Evolutionary conservation across 2,113 vertebrate species (phyloP).

Genomic region (Pedetes capensis): DNA sequence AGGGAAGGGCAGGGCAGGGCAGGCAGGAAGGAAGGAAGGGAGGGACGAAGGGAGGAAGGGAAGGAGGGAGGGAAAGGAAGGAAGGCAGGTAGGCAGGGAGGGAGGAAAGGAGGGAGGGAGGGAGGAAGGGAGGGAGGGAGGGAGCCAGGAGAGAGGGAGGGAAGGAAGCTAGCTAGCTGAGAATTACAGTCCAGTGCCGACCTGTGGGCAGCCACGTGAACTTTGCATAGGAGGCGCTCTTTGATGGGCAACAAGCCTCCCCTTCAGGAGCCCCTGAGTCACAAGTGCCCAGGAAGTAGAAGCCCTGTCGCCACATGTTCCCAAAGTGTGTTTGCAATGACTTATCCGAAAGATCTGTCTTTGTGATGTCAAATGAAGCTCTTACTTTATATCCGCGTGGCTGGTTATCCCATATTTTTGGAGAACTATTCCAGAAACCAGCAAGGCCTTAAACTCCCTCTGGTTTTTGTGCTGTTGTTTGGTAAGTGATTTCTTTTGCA

Average conservation of each 20-base stretch:
- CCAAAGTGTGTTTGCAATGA: not conserved
- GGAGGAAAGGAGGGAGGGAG: too few relatives aligned
- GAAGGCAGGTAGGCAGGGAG: too few relatives aligned
- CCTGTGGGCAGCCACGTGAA: rapidly evolving
- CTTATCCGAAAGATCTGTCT: not conserved
- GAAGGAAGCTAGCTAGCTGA: too few relatives aligned
- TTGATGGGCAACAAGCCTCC: too few relatives aligned
- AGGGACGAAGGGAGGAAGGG: too few relatives aligned
- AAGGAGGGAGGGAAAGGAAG: too few relatives aligned
- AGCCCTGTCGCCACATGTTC: rapidly evolving
- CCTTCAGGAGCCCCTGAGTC: rapidly evolving
- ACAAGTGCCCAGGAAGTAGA: not conserved
- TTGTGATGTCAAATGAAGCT: rapidly evolving
- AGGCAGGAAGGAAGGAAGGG: too few relatives aligned
- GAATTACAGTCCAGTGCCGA: not conserved
- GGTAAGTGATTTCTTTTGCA: not conserved
- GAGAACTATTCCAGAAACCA: not conserved
- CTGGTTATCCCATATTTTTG: not conserved
- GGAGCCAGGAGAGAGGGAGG: too few relatives aligned
- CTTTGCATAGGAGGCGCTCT: rapidly evolving
- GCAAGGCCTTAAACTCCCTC: rapidly evolving
- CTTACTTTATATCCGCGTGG: rapidly evolving
- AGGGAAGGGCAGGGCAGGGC: too few relatives aligned
- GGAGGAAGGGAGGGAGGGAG: too few relatives aligned
- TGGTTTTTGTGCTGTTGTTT: not conserved